Conservation (phyloP, 2,888 invertebrate species). For the Pseudoips prasinana region DNA sequence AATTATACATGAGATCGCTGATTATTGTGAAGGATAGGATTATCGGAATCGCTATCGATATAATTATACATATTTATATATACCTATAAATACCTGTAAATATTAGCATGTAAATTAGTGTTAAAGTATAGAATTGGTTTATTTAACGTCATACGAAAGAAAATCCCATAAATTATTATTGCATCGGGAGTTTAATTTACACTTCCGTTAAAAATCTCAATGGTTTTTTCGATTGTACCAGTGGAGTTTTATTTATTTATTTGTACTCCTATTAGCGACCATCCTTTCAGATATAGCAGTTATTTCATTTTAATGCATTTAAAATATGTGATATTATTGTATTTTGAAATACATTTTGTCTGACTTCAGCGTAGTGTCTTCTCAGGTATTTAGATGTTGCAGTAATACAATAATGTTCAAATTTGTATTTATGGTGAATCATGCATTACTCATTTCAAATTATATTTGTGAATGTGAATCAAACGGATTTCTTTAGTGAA, state of each 20-base stretch:
- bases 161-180: conserved; percentile 81
- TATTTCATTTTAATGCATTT: conserved; percentile 76
- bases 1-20: conserved; percentile 79
- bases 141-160: conserved; percentile 79
- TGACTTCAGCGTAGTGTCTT: conserved; percentile 77
- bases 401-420: conserved; percentile 56
- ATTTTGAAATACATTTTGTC: conserved; percentile 78
- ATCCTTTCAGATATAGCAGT: conserved; percentile 55
- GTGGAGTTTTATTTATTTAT: conserved; percentile 77
- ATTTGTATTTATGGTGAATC: conserved; percentile 51
- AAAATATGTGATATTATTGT: conserved; percentile 81
- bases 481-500: conserved; percentile 35
- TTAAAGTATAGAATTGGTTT: conserved; percentile 81
- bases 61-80: conserved; percentile 82
- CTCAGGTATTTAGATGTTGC: conserved; percentile 59
- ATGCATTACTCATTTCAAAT: conserved; percentile 41
- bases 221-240: conserved; percentile 81
- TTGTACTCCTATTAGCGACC: conserved; percentile 62
- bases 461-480: conserved; percentile 31
- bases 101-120: conserved; percentile 79
- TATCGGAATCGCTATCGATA: conserved; percentile 75
- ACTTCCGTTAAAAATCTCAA: conserved; percentile 81
- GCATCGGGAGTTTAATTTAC: conserved; percentile 74
- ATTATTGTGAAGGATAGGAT: conserved; percentile 74
- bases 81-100: conserved; percentile 81